A percentile compares a stretch with the other conserved stretches of the same genome.
Evolutionary conservation across 2,113 vertebrate species (phyloP).

Genomic region (Orycteropus afer): DNA sequence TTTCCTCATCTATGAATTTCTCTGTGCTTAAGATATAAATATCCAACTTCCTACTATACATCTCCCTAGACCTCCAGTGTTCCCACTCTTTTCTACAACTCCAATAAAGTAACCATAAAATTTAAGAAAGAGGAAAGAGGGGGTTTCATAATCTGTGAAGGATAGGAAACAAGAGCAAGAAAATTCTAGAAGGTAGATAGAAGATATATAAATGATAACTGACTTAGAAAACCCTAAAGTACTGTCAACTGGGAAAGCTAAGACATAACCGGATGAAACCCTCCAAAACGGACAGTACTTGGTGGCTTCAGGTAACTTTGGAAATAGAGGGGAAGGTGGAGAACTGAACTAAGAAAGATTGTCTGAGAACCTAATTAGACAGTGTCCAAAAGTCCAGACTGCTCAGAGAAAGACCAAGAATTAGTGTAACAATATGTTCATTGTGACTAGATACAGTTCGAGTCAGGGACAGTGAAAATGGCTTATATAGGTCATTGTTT

Average conservation of each 20-base stretch:
- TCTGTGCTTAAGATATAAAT: neutral
- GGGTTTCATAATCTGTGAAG: neutral
- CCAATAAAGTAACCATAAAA: neutral
- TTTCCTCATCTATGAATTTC: too few species aligned
- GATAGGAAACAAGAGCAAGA: neutral
- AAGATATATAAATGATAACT: neutral
- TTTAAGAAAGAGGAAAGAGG: neutral
- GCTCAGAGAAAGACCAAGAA: too few species aligned
- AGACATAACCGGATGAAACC: neutral
- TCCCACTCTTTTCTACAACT: neutral
- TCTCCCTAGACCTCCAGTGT: neutral
- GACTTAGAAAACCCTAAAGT: neutral
- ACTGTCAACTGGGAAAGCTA: neutral
- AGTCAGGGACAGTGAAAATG: too few species aligned
- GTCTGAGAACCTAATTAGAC: neutral
- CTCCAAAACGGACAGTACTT: neutral
- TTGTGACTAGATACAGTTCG: too few species aligned
- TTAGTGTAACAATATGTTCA: too few species aligned
- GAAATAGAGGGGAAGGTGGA: neutral
- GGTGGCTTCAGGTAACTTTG: neutral
- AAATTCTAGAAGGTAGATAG: neutral
- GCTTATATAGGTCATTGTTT: too few species aligned
- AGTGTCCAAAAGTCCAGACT: too few species aligned
- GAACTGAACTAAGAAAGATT: neutral
- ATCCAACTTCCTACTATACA: neutral